Base-by-base conservation (phyloP, 1,140 invertebrate species). In the Tribolium castaneum region DNA sequence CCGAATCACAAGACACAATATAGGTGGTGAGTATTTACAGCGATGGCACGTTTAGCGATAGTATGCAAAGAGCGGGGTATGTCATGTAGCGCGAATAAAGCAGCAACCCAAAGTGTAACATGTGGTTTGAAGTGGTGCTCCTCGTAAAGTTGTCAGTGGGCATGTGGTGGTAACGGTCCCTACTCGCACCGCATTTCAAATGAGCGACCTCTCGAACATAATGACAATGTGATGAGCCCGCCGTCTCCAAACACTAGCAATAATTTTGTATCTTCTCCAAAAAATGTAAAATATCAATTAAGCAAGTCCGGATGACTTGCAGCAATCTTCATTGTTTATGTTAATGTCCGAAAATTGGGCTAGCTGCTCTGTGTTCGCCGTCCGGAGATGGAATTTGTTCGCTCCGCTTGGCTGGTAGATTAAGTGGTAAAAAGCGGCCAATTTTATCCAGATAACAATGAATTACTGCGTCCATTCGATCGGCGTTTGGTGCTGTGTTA, bases 141-240 rank as follows among this genome's bases (percentile, higher is more conserved):
- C 80, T 84, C 84, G 84, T 84, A 85, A 85, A 85, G 83, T 85
- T 85, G 83, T 84, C 84, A 82, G 80, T 81, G 84, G 83, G 83
- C 84, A 85, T 84, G 83, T 85, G 84, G 84, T 85, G 84, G 84
- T 85, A 84, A 85, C 82, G 83, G 82, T 80, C 76, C 80, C 76
- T 80, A 81, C 84, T 80, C 80, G 81, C 78, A 66, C 75, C 82
- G 84, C 80, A 85, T 85, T 80, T 79, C 75, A 82, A 85, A 84
- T 83, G 78, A 85, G 81, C 49, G 74, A 79, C 78, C 78, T 80
- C 82, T 72, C 54, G 71, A 81, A 82, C 75, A 59, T 85, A 85
- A 85, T 84, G 83, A 84, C 83, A 82, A 83, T 84, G 81, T 81
- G 84, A 85, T 85, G 81, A 83, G 84, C 71, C 74, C 59, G 66